Evolutionary conservation across 2,888 invertebrate species (phyloP).

Genomic region (Trichopria drosophilae): DNA sequence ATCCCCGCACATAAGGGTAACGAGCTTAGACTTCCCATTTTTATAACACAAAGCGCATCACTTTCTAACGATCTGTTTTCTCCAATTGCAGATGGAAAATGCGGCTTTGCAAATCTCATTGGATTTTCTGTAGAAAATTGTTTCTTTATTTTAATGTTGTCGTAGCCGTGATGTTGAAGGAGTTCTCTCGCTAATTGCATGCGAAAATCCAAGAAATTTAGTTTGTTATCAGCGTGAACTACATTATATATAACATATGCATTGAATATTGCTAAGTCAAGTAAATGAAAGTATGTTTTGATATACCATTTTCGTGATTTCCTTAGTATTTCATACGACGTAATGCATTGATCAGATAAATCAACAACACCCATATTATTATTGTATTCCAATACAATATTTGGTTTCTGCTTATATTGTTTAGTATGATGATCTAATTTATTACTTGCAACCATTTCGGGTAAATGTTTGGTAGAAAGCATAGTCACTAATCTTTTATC

Average conservation of each 20-base stretch:
- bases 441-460: conserved; percentile 3
- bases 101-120: too few species aligned
- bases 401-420: conserved; percentile 14
- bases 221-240: conserved; percentile 7
- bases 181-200: conserved; percentile 7
- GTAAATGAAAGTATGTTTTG: conserved; percentile 7
- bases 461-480: conserved; percentile 9
- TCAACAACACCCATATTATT: conserved; percentile 24
- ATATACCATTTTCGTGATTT: conserved; percentile 12
- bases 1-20: too few species aligned
- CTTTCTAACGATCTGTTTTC: too few species aligned
- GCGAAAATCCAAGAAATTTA: conserved; percentile 7
- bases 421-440: conserved; percentile 11
- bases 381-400: conserved; percentile 20
- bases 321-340: conserved; percentile 12
- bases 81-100: too few species aligned
- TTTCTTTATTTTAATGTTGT: not conserved
- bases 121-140: too few species aligned
- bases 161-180: not conserved
- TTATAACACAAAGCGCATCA: too few species aligned
- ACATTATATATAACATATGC: conserved; percentile 6
- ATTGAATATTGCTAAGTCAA: conserved; percentile 11
- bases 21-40: too few species aligned
- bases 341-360: conserved; percentile 18
- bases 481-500: conserved; percentile 5